A percentile compares a stretch with the other conserved stretches of the same genome.
Conservation (phyloP, 2,888 invertebrate species). For the Omphaloscelis lunosa region DNA sequence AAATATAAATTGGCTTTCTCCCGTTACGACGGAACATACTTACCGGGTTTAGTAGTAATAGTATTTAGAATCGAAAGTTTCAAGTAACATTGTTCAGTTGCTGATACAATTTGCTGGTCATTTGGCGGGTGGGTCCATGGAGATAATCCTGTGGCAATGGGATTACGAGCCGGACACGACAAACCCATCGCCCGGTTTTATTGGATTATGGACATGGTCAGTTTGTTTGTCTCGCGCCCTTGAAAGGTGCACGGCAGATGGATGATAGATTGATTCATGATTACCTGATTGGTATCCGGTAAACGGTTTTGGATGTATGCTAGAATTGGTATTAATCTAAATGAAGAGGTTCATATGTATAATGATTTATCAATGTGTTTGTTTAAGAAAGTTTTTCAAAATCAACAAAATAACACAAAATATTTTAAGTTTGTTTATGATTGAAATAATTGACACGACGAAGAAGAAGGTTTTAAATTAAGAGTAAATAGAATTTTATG, state of each 20-base stretch:
- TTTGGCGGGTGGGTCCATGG: constrained; percentile 63
- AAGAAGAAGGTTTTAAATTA: not conserved
- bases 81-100: constrained; percentile 34
- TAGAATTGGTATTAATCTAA: not conserved
- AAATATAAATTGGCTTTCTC: constrained; percentile 29
- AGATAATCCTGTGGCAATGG: constrained; percentile 83
- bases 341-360: not conserved
- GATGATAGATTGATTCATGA: constrained; percentile 43
- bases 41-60: constrained; percentile 27
- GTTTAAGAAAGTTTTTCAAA: not conserved
- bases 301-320: not conserved
- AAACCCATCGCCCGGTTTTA: constrained; percentile 80
- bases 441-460: not conserved
- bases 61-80: constrained; percentile 39
- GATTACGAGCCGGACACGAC: constrained; percentile 83
- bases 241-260: constrained; percentile 71
- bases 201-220: constrained; percentile 79
- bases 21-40: constrained; percentile 30
- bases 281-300: constrained; percentile 65
- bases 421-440: not conserved
- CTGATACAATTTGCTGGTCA: constrained; percentile 71
- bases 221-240: constrained; percentile 72
- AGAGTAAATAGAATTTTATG: not conserved
- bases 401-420: not conserved
- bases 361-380: not conserved